Evolutionary conservation across 2,113 vertebrate genomes (phyloP), one percentile per base, ranked within the genome.

Genomic region (Aegotheles bennettii): DNA sequence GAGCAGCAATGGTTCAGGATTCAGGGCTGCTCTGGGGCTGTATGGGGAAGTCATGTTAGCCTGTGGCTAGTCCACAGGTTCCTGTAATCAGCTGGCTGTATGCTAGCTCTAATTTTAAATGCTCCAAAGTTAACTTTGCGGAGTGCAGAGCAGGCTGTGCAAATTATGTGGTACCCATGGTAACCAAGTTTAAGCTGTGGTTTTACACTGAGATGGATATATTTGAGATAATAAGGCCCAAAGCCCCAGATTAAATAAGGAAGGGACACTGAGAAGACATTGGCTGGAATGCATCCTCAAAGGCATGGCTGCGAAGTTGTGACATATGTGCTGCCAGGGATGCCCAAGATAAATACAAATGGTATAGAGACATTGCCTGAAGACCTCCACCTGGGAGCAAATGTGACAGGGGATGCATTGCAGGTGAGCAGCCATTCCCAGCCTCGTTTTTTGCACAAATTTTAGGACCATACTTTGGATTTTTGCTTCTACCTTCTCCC

Each of bases 281-380:
- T 18, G 36, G 18, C 43, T 68, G 47, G 38, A 87, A 63, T 7
- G 29, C 26, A 50, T 20, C 26, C 79, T 73, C 0, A 0, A 76
- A 54, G 53, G 36, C 60, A 81, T 0, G 0, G 36, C 33, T 94
- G 51, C 35, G 31, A 19, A 1, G 0, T 7, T 40, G 45, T 6
- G 3, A 51, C 12, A 21, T 23, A 38, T 24, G 16, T 47, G 35
- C 42, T 56, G 87, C 47, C 33, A 64, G 65, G 71, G 17, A 71
- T 23, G 47, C 18, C 38, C 33, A 90, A 76, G 38, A 67, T 13
- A 71, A 79, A 79, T 25, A 83, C 26, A 82, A 94, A 63, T 29
- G 23, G 56, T 38, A 75, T 8, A 60, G 76, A 87, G 33, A 20
- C 26, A 29, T 1, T 42, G 38, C 48, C 61, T 59, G 19, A 85